Conservation (phyloP, 2,797 vertebrate genomes). For the Neosilurus mollespiculum region DNA sequence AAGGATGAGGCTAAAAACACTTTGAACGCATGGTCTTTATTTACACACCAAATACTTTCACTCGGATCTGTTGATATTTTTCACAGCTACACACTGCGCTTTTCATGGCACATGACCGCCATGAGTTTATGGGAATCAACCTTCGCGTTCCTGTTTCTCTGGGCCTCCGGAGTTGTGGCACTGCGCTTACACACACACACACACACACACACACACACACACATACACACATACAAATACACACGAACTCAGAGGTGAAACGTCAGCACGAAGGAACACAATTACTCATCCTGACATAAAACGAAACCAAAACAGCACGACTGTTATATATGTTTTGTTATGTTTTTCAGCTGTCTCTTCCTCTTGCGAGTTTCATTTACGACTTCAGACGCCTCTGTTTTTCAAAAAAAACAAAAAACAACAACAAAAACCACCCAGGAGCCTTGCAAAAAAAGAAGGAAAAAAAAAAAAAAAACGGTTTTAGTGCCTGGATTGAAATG, state of each 20-base stretch:
- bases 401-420: slow-evolving; percentile 3
- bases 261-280: not conserved
- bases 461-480: not conserved
- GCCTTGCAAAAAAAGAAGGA: not conserved
- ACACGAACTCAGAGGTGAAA: not conserved
- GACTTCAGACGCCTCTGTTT: slow-evolving; percentile 10
- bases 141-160: not conserved
- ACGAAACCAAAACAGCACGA: slow-evolving; percentile 8
- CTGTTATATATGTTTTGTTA: not conserved
- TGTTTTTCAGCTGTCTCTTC: slow-evolving; percentile 1
- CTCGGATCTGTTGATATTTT: not conserved
- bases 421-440: not conserved
- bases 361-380: slow-evolving; percentile 32
- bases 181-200: not conserved
- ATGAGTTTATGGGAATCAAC: not conserved
- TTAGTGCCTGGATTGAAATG: not conserved
- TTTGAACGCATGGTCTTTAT: not conserved
- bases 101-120: not conserved
- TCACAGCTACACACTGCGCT: not conserved
- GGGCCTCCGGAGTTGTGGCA: not conserved
- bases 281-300: slow-evolving; percentile 33
- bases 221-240: slow-evolving; percentile 14
- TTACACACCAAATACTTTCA: slow-evolving; percentile 1
- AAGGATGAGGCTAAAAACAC: not conserved
- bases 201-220: slow-evolving; percentile 17